Base-by-base conservation (phyloP, 2,797 vertebrate genomes). In the Limnodromus scolopaceus region DNA sequence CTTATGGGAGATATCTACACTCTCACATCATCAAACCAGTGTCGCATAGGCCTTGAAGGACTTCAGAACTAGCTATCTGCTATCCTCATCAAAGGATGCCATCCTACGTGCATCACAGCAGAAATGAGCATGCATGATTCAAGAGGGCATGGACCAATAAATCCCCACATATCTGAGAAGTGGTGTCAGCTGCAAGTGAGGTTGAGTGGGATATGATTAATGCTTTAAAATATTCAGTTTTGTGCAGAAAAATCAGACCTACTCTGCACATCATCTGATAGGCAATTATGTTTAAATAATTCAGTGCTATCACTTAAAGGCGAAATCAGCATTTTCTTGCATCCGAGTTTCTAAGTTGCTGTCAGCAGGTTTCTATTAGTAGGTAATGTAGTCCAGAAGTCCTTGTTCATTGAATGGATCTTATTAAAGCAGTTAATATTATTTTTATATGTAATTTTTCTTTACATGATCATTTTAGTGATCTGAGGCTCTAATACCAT, bases 261-360 rank as follows among this genome's bases (percentile, higher is more conserved):
- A 41, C 23, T 93, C 63, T 60, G 81, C 39, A 84, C 80, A 93
- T 91, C 72, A 88, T 82, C 74, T 94, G 86, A 77, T 92, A 91
- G 41, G 74, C 58, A 93, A 93, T 93, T 89, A 88, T 76, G 60
- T 60, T 93, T 91, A 93, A 95, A 95, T 89, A 96, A 93, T 93
- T 94, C 77, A 92, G n/a, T 24, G 55, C 11, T 84, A 63, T 65
- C 84, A 65, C 61, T 91, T 89, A 93, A 76, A 93, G 89, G 79
- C 85, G 84, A 94, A 89, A 88, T 86, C 65, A 90, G n/a, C 53
- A 78, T 78, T 90, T 85, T 74, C 69, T 83, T 91, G 65, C 46
- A 81, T 80, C 51, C 76, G 51, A 78, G 53, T 84, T 92, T 89
- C 72, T 46, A 69, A 91, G n/a, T 34, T 71, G 14, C 22, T 95